These are phyloP conservation scores for Platysternon megacephalum DNA, from an alignment of 2,113 vertebrate species.

Conservation along the genomic window DNA sequence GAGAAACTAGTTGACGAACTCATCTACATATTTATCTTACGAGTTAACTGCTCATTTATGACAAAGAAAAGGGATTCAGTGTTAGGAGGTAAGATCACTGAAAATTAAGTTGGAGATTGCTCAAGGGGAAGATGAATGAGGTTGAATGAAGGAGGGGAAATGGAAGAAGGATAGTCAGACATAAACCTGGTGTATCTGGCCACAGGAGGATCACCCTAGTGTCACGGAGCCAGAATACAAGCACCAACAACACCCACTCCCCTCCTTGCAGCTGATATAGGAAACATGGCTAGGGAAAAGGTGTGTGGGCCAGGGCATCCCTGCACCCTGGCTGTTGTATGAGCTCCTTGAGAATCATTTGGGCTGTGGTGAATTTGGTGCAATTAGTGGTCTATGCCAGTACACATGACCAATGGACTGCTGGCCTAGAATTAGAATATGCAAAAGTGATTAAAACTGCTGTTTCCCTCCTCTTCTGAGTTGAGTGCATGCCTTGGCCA, in stretches of 20 bases:
- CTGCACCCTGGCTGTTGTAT: neutral
- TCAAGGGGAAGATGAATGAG: neutral
- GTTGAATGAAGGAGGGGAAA: neutral
- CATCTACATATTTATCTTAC: neutral
- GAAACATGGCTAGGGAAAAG: neutral
- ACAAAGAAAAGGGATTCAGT: neutral
- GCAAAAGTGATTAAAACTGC: neutral
- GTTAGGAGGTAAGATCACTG: accelerated
- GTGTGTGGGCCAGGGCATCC: neutral
- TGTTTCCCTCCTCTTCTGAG: neutral
- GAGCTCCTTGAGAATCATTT: accelerated
- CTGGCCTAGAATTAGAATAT: neutral
- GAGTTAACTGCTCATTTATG: neutral
- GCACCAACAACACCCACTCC: neutral
- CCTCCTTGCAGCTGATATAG: neutral
- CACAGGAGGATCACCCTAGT: accelerated
- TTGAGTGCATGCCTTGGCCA: neutral
- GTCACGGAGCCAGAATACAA: neutral
- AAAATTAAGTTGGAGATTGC: neutral
- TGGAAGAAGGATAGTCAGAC: accelerated
- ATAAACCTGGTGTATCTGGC: accelerated
- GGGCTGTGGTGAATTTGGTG: accelerated
- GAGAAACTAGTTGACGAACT: neutral
- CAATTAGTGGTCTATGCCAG: accelerated
- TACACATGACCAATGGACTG: neutral